Evolutionary conservation across 2,797 vertebrate species (phyloP).

Genomic region (Phylloscopus collybita): DNA sequence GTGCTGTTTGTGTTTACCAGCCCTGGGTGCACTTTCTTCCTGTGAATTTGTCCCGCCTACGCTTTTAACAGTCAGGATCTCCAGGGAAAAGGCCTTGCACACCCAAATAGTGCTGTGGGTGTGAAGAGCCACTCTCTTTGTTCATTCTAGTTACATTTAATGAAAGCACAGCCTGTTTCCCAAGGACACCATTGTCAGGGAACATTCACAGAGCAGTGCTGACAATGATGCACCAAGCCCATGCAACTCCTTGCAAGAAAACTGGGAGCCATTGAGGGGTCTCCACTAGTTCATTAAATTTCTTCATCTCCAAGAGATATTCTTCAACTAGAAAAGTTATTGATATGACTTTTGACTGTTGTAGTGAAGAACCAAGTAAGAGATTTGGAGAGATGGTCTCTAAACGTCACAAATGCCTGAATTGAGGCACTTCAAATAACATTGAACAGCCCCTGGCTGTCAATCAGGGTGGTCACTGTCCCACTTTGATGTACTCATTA

Average conservation of each 20-base stretch:
- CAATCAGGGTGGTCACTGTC: neutral
- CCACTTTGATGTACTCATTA: neutral
- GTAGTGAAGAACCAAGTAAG: neutral
- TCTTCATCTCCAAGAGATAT: neutral
- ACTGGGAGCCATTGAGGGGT: neutral
- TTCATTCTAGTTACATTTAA: neutral
- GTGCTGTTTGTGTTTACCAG: neutral
- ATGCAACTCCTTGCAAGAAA: neutral
- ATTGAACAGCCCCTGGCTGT: neutral
- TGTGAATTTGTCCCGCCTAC: neutral
- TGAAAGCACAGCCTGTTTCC: neutral
- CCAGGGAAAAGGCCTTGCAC: neutral
- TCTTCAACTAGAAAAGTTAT: neutral
- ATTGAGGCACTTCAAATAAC: neutral
- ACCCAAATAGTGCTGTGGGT: neutral
- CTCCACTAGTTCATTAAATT: neutral
- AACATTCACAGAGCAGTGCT: neutral
- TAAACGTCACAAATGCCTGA: neutral
- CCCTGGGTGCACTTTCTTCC: neutral
- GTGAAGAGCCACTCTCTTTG: neutral
- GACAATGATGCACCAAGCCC: neutral
- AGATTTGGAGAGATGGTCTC: neutral
- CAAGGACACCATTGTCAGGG: neutral
- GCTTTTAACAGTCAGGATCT: neutral
- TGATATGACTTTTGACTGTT: neutral